phyloP scores from a whole-genome alignment of 2,888 invertebrate genomes.

The Peribatodes rhomboidaria region DNA sequence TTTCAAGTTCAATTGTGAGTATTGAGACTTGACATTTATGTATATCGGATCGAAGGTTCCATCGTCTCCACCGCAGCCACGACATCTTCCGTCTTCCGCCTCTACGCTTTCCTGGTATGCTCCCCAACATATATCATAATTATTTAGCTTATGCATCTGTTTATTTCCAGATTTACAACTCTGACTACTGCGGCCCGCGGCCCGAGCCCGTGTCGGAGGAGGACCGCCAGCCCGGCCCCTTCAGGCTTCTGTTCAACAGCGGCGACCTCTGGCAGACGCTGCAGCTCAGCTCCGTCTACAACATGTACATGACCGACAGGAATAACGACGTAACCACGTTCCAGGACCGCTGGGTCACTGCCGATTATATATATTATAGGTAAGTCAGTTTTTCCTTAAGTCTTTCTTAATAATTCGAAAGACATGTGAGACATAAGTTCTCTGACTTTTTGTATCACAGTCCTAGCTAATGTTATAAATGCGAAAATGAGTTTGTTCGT shows the following conservation, averaged over 20 bases:
- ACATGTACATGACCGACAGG: slow-evolving; percentile 75
- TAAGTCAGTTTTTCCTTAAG: slow-evolving; percentile 53
- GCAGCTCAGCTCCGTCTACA: slow-evolving; percentile 89
- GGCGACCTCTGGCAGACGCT: slow-evolving; percentile 89
- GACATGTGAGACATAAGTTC: no score
- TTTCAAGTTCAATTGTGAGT: no score
- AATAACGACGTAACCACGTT: slow-evolving; percentile 90
- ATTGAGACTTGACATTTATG: no score
- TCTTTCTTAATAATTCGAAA: no score
- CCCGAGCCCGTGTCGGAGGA: background rate
- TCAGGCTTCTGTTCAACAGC: slow-evolving; percentile 83
- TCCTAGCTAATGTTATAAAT: no score
- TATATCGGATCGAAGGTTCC: no score
- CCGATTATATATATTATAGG: slow-evolving; percentile 97
- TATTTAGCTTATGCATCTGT: background rate
- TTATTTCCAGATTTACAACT: slow-evolving; percentile 66
- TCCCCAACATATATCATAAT: background rate
- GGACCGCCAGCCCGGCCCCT: slow-evolving; percentile 39
- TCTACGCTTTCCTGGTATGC: no score
- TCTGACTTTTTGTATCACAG: no score
- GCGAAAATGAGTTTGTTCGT: no score
- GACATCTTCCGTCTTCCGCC: no score
- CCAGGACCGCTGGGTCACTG: slow-evolving; percentile 92
- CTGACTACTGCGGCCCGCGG: slow-evolving; percentile 53
- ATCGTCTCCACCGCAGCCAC: no score